Percentiles rank a stretch among this genome's conserved stretches.
phyloP scores from a whole-genome alignment of 2,888 invertebrate species.

The Myopa testacea region DNA sequence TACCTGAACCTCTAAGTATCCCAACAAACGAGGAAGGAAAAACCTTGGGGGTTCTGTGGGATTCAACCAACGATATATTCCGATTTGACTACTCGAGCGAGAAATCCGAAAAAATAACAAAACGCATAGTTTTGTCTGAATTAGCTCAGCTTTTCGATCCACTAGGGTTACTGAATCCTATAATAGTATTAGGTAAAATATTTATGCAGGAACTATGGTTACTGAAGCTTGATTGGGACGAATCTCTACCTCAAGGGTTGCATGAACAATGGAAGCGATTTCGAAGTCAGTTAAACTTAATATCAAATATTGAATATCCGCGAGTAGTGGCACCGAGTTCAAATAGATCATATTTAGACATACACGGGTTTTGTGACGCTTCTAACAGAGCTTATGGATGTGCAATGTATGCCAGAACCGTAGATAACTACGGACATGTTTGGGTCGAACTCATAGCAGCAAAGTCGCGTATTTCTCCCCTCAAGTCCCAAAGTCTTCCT shows the following conservation, averaged over 20 bases:
- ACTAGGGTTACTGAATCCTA: neutral
- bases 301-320: neutral
- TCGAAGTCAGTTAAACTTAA: neutral
- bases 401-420: constrained; percentile 33
- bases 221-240: neutral
- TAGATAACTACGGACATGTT: constrained; percentile 10
- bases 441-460: constrained; percentile 35
- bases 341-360: neutral
- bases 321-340: neutral
- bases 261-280: neutral
- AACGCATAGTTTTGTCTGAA: too few species aligned
- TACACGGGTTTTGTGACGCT: constrained; percentile 9
- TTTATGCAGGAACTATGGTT: constrained; percentile 14
- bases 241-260: neutral
- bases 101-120: too few species aligned
- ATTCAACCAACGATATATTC: neutral
- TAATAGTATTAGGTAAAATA: neutral
- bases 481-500: constrained; percentile 29
- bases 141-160: too few species aligned
- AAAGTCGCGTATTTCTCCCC: constrained; percentile 13
- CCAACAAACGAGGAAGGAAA: neutral
- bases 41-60: neutral
- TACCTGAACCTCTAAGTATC: neutral
- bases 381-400: constrained; percentile 38
- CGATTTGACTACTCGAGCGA: neutral